Percentiles rank a stretch among this genome's conserved stretches.
Evolutionary conservation across 2,888 invertebrate species (phyloP).

Genomic region (Myopa tessellatipennis): DNA sequence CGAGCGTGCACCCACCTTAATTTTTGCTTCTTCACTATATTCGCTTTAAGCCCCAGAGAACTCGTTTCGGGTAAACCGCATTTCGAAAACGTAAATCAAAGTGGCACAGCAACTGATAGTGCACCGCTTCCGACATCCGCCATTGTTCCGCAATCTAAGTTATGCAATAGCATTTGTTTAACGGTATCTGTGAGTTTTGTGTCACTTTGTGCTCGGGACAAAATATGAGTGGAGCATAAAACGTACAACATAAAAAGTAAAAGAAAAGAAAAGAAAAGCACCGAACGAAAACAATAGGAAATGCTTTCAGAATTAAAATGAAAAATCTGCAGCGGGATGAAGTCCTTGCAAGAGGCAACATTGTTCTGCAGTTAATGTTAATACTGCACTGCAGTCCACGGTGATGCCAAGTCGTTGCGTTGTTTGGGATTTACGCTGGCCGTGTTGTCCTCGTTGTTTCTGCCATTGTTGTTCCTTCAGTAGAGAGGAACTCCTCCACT

Average conservation of each 20-base stretch:
- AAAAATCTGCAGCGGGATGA: slow-evolving; percentile 35
- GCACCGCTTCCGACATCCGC: slow-evolving; percentile 19
- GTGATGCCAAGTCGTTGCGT: not conserved
- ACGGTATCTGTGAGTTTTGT: slow-evolving; percentile 32
- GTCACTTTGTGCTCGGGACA: slow-evolving; percentile 24
- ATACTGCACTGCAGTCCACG: not conserved
- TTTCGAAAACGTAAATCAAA: slow-evolving; percentile 31
- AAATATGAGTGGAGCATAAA: not conserved
- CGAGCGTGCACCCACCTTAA: not conserved
- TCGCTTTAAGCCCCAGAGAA: not conserved
- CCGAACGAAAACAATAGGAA: slow-evolving; percentile 36
- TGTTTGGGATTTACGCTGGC: not conserved
- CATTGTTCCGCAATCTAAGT: slow-evolving; percentile 24
- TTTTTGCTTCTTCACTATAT: not conserved
- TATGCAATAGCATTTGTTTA: slow-evolving; percentile 30
- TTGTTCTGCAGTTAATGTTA: slow-evolving; percentile 27
- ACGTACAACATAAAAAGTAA: not conserved
- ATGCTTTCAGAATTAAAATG: slow-evolving; percentile 39
- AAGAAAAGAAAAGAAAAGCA: slow-evolving; percentile 7
- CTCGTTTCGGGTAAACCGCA: not conserved
- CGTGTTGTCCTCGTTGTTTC: slow-evolving; percentile 13
- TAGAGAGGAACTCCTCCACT: not conserved
- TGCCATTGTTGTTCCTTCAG: slow-evolving; percentile 1
- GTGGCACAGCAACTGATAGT: slow-evolving; percentile 34
- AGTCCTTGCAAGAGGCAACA: slow-evolving; percentile 28